Evolutionary conservation across 2,797 vertebrate species (phyloP), one percentile per base, ranked within the genome.

Genomic region (Bufotes viridis): DNA sequence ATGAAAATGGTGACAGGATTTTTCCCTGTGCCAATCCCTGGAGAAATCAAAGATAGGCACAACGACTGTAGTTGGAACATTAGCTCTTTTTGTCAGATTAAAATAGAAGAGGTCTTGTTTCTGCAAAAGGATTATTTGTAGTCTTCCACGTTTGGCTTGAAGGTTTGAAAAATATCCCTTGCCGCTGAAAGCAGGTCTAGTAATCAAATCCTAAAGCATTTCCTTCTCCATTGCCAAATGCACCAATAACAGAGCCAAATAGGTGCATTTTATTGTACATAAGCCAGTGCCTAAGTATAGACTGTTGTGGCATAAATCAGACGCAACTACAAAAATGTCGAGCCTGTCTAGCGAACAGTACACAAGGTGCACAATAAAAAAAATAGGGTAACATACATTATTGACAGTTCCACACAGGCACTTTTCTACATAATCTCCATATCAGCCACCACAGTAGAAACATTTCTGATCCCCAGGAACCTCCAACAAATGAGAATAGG

Each of bases 1-100:
- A 83, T 87, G 81, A 83, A 81, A 89, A 89, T 60, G 85, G 79
- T 86, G 80, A 89, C 88, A 89, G 83, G 53, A 34, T 89, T 82
- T 75, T 86, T 78, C 78, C 58, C 34, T 61, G 61, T 51, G 49
- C 60, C 49, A 49, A 70, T 76, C 88, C 88, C 88, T 69, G 85
- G 84, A 89, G 88, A 82, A 89, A 86, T 89, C 79, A 72, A 51
- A 76, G 87, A 89, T 89, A 15, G 70, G 78, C 60, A 86, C 78
- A 89, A 89, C 82, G 74, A 70, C 83, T 82, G 79, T 82, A 72
- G 70, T 85, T 82, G 84, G 78, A 86, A 89, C 84, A 85, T 67
- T 86, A 76, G 20, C 70, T 86, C 61, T 89, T 88, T 87, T 81
- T 89, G 83, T 70, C 29, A 88, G 82, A 89, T 86, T 82, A 86